Conservation (phyloP, 2,888 invertebrate species). For the Lithophane ornitopus region DNA sequence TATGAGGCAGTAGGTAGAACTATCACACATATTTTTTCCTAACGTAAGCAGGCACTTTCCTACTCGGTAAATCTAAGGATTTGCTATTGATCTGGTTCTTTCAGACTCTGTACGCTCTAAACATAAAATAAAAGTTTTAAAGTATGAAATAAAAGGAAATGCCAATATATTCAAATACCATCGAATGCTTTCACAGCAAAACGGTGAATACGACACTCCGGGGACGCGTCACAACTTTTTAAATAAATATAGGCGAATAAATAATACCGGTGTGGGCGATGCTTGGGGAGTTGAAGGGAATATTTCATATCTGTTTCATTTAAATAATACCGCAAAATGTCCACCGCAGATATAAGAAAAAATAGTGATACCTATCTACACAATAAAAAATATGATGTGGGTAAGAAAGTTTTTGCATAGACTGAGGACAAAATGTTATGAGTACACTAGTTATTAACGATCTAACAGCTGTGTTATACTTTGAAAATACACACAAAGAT, state of each 20-base stretch:
- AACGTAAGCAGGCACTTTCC: neutral
- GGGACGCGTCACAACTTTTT: conserved; percentile 79
- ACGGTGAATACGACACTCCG: conserved; percentile 74
- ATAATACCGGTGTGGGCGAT: conserved; percentile 68
- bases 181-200: conserved; percentile 75
- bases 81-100: neutral
- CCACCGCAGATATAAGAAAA: conserved; percentile 23
- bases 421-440: neutral
- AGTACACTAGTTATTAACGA: neutral
- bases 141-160: conserved; percentile 66
- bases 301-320: conserved; percentile 63
- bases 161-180: conserved; percentile 71
- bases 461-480: neutral
- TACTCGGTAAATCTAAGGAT: conserved; percentile 3
- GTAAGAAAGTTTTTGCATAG: neutral
- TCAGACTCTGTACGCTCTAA: neutral
- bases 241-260: conserved; percentile 79
- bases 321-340: conserved; percentile 49
- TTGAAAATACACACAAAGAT: neutral
- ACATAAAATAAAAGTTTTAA: conserved; percentile 48
- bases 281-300: conserved; percentile 68
- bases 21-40: neutral
- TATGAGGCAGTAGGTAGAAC: neutral
- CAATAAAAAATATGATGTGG: conserved; percentile 7
- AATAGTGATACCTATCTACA: conserved; percentile 16